Evolutionary conservation across 2,888 invertebrate species (phyloP).

Genomic region (Athripsodes cinereus): DNA sequence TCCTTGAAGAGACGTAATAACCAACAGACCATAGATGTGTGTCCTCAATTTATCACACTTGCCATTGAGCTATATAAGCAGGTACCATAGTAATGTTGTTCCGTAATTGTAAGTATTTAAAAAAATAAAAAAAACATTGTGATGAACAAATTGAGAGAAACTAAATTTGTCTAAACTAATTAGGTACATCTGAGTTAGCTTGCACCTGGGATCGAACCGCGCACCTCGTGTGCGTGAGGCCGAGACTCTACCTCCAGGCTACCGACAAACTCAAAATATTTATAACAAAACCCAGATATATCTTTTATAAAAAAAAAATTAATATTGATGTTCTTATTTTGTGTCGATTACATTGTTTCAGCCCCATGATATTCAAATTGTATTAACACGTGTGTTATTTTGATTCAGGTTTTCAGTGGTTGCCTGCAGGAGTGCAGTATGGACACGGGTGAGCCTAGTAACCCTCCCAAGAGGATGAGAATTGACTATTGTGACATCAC

Average conservation of each 20-base stretch:
- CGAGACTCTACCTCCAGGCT: too few relatives aligned
- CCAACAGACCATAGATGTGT: slow-evolving; percentile 28
- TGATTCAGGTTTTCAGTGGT: background rate
- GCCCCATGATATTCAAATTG: too few relatives aligned
- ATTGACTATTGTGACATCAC: background rate
- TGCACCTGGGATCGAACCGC: too few relatives aligned
- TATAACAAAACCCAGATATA: too few relatives aligned
- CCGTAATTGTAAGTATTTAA: background rate
- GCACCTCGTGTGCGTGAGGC: too few relatives aligned
- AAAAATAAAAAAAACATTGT: background rate
- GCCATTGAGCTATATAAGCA: slow-evolving; percentile 41
- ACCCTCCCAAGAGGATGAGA: background rate
- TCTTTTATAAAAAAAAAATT: too few relatives aligned
- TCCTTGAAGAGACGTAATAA: slow-evolving; percentile 29
- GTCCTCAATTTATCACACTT: slow-evolving; percentile 34
- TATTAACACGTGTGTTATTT: background rate
- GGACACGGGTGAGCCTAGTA: background rate
- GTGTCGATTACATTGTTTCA: too few relatives aligned
- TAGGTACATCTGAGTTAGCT: too few relatives aligned
- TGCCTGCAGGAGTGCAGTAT: background rate
- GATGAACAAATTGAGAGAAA: background rate
- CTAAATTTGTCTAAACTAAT: too few relatives aligned
- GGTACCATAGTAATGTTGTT: too few relatives aligned
- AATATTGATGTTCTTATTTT: too few relatives aligned
- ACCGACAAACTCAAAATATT: too few relatives aligned